Evolutionary conservation across 2,113 vertebrate species (phyloP), one percentile per base, ranked within the genome.

Genomic region (Corythoichthys intestinalis): DNA sequence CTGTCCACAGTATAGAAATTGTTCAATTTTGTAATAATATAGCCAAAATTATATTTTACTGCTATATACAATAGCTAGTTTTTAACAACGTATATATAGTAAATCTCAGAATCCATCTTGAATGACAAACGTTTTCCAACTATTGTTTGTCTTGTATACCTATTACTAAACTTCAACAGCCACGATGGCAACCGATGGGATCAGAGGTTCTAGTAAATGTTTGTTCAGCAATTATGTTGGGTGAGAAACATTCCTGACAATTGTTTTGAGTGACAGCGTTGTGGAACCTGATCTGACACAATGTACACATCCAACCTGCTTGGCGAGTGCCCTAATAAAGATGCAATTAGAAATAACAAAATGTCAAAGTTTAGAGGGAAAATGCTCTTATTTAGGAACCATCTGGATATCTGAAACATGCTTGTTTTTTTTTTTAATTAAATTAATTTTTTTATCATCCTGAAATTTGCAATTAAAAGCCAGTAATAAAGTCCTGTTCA

Each of bases 141-240:
- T 10, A 39, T 3, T 60, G 65, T 3, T 0, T 35, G 2, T 0
- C 1, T 3, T 10, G 1, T 11, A 34, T 14, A 17, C 52, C 0
- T 10, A 11, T 48, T 73, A 76, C 72, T 61, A 65, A 6, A 0
- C 49, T 0, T n/a, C 17, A n/a, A 63, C 11, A 49, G 44, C 38
- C 44, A 46, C 60, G 17, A 67, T 46, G 28, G n/a, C 13, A 9
- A 4, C 20, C 0, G 38, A 44, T 12, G 11, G 53, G 65, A 13
- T 64, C 11, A 69, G 2, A 74, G 50, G 20, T 0, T 47, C 15
- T 12, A 41, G 49, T 71, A 65, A 2, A 53, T 66, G 5, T 37
- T 83, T 82, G 59, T n/a, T 3, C 35, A 84, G 75, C n/a, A 1
- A 69, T 83, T 66, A 14, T 61, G 4, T 2, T 74, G 61, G 77